phyloP scores from a whole-genome alignment of 1,140 invertebrate genomes.

The Rhynchophorus ferrugineus region DNA sequence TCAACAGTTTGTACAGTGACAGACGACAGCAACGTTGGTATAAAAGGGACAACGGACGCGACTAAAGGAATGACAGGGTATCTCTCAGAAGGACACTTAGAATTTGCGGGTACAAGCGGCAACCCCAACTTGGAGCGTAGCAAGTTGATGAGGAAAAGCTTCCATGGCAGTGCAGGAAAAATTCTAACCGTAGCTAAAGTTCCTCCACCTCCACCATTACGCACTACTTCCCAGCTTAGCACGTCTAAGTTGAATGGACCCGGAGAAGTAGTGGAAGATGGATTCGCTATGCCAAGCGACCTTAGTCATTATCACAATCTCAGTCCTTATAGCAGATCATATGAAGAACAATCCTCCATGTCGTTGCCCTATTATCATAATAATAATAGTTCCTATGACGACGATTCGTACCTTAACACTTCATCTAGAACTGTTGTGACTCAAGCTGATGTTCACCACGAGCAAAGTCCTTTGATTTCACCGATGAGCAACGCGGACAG shows the following conservation, averaged over 20 bases:
- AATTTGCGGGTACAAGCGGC: slow-evolving; percentile 56
- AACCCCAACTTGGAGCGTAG: slow-evolving; percentile 80
- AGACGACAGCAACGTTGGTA: slow-evolving; percentile 65
- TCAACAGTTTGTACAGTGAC: slow-evolving; percentile 50
- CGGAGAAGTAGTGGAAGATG: slow-evolving; percentile 51
- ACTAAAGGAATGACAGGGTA: slow-evolving; percentile 63
- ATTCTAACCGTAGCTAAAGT: slow-evolving; percentile 74
- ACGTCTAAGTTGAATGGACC: slow-evolving; percentile 51
- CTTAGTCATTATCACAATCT: slow-evolving; percentile 22
- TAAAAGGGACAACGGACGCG: slow-evolving; percentile 43
- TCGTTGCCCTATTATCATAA: slow-evolving; percentile 55
- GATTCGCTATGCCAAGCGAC: slow-evolving; percentile 40
- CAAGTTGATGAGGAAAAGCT: slow-evolving; percentile 82
- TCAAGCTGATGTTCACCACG: slow-evolving; percentile 72
- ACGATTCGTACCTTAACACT: slow-evolving; percentile 35
- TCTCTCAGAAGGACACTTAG: slow-evolving; percentile 77
- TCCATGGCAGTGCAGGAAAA: slow-evolving; percentile 75
- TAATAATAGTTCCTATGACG: slow-evolving; percentile 30
- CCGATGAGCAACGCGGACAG: slow-evolving; percentile 38
- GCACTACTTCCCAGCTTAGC: slow-evolving; percentile 78
- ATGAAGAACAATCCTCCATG: slow-evolving; percentile 50
- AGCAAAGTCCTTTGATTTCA: slow-evolving; percentile 58
- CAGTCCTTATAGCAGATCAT: slow-evolving; percentile 42
- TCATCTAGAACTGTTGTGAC: slow-evolving; percentile 59
- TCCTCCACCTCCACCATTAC: slow-evolving; percentile 74